Base-by-base conservation (phyloP, 2,888 invertebrate genomes). In the Drosophila ochracea region DNA sequence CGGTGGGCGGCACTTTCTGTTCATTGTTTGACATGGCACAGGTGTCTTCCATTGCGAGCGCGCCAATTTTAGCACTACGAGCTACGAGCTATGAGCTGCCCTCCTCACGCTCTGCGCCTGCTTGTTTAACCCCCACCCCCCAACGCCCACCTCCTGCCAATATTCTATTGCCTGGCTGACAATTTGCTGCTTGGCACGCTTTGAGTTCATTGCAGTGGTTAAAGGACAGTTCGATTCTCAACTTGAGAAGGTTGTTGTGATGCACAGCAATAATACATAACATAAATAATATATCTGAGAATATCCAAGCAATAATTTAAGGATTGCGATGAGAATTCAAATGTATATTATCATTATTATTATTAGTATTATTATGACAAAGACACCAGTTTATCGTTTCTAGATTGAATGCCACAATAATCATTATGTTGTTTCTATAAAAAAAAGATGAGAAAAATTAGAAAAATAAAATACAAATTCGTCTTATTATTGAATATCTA, bases 41-140 rank as follows among this genome's bases (percentile, higher is more conserved):
- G 89, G 87, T 90, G 91, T 87, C 83, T 89, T 86, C 71, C 66
- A 82, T 80, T 76, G 82, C 84, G 57, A 63, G 68, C 83, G 76
- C 84, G 85, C 82, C 84, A 82, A 84, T 78, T 89, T 84, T 55
- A 77, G 69, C 76, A 68, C 64, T 54, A 59, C 53, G 28, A 66
- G 33, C 21, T 9, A 4, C 30, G n/a, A 43, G 43, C 6, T 35
- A 25, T 1, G 25, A 25, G 25, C 25, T 35, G 28, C 43, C 10
- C n/a, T 6, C 19, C 30, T 7, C 10, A 2, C 13, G 2, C 54
- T 7, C 39, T 6, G 6, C 25, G 28, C 13, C 19, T 11, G 21
- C 41, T 10, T 10, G 2, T 2, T 5, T 5, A 28, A 28, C 3
- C 3, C 53, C 25, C 31, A 3, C 53, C 30, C 31, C 43, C 30